Percentiles rank a stretch among this genome's conserved stretches.
phyloP scores from a whole-genome alignment of 2,888 invertebrate genomes.

The Mesorhabditis sp. region DNA sequence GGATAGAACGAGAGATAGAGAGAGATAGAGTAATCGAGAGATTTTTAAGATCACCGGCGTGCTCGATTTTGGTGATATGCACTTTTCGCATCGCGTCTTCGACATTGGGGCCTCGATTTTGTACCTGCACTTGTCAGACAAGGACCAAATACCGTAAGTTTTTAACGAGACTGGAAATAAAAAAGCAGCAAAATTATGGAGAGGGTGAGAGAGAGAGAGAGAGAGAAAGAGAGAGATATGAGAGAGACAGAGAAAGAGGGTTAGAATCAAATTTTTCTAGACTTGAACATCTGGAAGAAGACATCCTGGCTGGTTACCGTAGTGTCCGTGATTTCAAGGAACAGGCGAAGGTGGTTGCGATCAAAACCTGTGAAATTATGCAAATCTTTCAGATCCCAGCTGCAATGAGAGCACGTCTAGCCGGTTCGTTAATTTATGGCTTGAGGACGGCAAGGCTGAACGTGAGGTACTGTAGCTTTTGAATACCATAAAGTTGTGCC shows the following conservation, averaged over 20 bases:
- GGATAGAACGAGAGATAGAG: no score
- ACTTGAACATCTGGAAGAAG: background rate
- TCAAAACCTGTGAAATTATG: no score
- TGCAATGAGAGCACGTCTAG: background rate
- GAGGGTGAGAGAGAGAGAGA: no score
- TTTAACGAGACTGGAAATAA: no score
- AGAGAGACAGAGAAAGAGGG: no score
- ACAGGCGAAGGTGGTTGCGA: background rate
- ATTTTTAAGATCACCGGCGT: background rate
- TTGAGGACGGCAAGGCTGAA: background rate
- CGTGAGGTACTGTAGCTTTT: background rate
- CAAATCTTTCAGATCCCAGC: background rate
- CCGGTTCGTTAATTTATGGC: background rate
- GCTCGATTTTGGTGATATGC: conserved; percentile 2
- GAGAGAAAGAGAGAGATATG: no score
- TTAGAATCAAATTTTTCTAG: background rate
- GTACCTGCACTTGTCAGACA: conserved; percentile 1
- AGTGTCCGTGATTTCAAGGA: background rate
- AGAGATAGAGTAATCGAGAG: no score
- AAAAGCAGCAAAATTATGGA: no score
- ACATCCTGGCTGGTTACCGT: background rate
- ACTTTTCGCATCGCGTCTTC: conserved; percentile 4
- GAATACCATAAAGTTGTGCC: background rate
- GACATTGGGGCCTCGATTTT: background rate
- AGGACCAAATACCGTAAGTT: no score